Conservation (phyloP, 2,888 invertebrate species). For the Eupelmus urozonus region DNA sequence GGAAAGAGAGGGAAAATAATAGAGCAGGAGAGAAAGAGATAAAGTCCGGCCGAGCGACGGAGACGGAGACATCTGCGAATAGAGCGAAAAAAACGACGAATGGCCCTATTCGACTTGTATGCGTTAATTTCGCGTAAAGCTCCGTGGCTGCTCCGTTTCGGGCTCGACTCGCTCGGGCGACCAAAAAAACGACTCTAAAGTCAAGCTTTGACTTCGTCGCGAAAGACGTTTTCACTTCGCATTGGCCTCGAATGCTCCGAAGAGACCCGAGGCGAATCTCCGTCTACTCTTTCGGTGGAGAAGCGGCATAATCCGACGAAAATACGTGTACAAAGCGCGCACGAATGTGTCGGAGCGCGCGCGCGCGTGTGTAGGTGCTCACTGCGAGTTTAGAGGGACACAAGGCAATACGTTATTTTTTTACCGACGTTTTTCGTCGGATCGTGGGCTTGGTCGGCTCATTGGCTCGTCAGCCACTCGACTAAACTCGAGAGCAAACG, state of each 20-base stretch:
- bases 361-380: neutral
- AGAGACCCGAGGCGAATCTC: neutral
- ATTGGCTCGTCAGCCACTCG: too few relatives aligned
- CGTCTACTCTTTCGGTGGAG: neutral
- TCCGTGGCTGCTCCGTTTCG: neutral
- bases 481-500: too few relatives aligned
- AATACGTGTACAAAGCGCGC: neutral
- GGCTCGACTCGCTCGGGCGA: too few relatives aligned
- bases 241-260: too few relatives aligned
- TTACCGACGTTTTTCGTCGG: too few relatives aligned
- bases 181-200: neutral
- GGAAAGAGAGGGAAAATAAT: slow-evolving; percentile 47
- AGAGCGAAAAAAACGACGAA: slow-evolving; percentile 20
- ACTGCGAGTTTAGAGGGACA: neutral
- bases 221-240: neutral
- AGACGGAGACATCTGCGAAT: slow-evolving; percentile 37
- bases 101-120: slow-evolving; percentile 35
- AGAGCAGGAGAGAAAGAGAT: slow-evolving; percentile 38
- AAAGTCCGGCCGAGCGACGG: slow-evolving; percentile 8
- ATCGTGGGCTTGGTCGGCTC: too few relatives aligned
- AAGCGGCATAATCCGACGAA: neutral
- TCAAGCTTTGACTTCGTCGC: neutral
- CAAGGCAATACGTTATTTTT: too few relatives aligned
- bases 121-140: slow-evolving; percentile 5
- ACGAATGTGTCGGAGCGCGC: neutral